Evolutionary conservation across 2,797 vertebrate species (phyloP).

Genomic region (Phaenicophaeus curvirostris): DNA sequence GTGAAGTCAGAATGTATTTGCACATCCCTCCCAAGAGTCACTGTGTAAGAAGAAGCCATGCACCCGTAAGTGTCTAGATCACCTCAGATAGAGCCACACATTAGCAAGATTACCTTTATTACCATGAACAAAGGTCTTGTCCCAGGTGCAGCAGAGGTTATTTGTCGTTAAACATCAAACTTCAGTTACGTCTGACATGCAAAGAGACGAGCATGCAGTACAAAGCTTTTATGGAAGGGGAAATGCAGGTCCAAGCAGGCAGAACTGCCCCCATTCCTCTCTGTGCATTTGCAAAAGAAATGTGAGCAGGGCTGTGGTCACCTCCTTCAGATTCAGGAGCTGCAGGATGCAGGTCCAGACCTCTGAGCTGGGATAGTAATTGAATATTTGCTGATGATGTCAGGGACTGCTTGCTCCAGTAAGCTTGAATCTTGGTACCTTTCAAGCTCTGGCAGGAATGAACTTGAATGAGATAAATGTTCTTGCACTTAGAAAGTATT

Average conservation of each 20-base stretch:
- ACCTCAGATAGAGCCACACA: background rate
- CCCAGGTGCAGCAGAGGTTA: background rate
- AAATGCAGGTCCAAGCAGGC: background rate
- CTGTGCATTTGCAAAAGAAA: background rate
- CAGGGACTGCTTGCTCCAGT: background rate
- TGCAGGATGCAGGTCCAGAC: background rate
- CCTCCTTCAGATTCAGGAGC: background rate
- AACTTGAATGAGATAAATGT: background rate
- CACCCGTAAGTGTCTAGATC: background rate
- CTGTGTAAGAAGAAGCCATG: background rate
- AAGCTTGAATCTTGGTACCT: background rate
- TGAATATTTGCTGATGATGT: background rate
- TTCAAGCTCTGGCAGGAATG: background rate
- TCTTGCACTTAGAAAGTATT: background rate
- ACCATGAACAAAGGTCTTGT: background rate
- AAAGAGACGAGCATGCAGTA: background rate
- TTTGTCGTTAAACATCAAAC: background rate
- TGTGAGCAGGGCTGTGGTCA: background rate
- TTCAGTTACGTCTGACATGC: background rate
- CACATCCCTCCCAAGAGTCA: background rate
- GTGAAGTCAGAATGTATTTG: background rate
- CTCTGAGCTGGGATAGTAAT: background rate
- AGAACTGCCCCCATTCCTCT: background rate
- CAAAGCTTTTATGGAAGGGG: background rate
- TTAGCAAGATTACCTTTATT: background rate